These are phyloP conservation scores for Pegea sp. DNA, from an alignment of 23 tunicate genomes.

Conservation along the genomic window DNA sequence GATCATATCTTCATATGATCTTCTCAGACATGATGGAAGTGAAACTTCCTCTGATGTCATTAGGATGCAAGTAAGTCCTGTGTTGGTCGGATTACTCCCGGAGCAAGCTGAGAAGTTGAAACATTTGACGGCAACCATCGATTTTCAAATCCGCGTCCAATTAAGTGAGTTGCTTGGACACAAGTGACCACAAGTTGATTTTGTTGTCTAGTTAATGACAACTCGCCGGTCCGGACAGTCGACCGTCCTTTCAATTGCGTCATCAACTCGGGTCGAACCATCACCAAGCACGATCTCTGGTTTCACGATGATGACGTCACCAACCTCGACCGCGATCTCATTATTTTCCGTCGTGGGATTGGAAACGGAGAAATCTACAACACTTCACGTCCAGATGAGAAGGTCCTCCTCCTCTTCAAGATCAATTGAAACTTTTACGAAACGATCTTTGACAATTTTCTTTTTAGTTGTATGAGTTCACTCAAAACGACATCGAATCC, in stretches of 20 bases:
- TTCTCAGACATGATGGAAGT: conserved; percentile 38
- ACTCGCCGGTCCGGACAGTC: conserved; percentile 35
- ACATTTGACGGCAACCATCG: conserved; percentile 12
- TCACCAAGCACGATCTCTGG: conserved; percentile 66
- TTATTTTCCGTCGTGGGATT: conserved; percentile 31
- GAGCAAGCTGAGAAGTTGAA: conserved; percentile 4
- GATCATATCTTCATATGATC: neutral
- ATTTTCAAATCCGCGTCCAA: conserved; percentile 10
- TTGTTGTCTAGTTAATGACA: conserved; percentile 43
- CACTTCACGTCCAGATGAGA: conserved; percentile 12
- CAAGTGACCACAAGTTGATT: neutral
- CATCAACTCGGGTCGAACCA: conserved; percentile 28
- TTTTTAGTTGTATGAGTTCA: conserved; percentile 44
- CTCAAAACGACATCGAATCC: conserved; percentile 27
- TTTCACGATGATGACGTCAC: conserved; percentile 53
- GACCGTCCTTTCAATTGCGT: conserved; percentile 28
- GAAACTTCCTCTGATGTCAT: conserved; percentile 18
- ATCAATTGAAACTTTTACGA: too few relatives aligned
- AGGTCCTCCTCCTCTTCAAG: conserved; percentile 2
- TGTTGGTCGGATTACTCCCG: conserved; percentile 31
- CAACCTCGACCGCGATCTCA: conserved; percentile 27
- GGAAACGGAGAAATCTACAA: conserved; percentile 47
- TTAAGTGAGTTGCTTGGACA: conserved; percentile 12
- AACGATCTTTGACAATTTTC: too few relatives aligned
- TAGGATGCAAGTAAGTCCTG: conserved; percentile 17